Base-by-base conservation (phyloP, 2,113 vertebrate genomes). In the Stomatorhinus ivindoensis region DNA sequence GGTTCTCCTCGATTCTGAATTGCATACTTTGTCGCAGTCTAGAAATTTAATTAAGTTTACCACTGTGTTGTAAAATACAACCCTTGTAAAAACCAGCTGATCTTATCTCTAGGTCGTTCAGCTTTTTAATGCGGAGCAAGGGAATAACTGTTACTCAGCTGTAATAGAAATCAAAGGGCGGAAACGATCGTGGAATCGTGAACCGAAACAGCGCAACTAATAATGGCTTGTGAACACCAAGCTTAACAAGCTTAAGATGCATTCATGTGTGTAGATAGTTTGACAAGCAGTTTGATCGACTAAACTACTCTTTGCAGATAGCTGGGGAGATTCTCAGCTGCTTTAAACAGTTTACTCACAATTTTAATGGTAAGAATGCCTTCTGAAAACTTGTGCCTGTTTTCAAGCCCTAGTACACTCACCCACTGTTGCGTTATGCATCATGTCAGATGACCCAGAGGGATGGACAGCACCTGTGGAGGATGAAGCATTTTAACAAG, bases 381-480 rank as follows among this genome's bases (percentile, higher is more conserved):
- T n/a, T 27, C 15, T 47, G 42, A 3, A 53, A 27, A 53, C 1
- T 8, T 39, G 27, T 87, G 50, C 39, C 1, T 87, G 27, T 87
- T 17, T 55, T 50, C 47, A 19, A 19, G 4, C 47, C 21, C 44
- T 24, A 44, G 24, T 46, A 50, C 10, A 86, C 47, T 86, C 10
- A 86, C 48, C 1, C 10, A 53, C 15, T 47, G 24, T 31, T 44
- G 65, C 24, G 51, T 46, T 89, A 7, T 3, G 42, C 89, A 47
- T 5, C 80, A 27, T 90, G 65, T 53, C 94, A 99, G 98, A 95
- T 97, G 91, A 95, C 96, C 76, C 97, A 97, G 91, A 96, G 94
- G 13, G 96, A 98, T 0, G 97, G 97, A 21, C 96, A 98, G 92
- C 97, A 99, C 90, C 93, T 97, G 84, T 99, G 98, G 98, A 96